These are phyloP conservation scores for Mesocentrotus franciscanus DNA, from an alignment of 53 echinoderm and acorn worm genomes.

Conservation along the genomic window DNA sequence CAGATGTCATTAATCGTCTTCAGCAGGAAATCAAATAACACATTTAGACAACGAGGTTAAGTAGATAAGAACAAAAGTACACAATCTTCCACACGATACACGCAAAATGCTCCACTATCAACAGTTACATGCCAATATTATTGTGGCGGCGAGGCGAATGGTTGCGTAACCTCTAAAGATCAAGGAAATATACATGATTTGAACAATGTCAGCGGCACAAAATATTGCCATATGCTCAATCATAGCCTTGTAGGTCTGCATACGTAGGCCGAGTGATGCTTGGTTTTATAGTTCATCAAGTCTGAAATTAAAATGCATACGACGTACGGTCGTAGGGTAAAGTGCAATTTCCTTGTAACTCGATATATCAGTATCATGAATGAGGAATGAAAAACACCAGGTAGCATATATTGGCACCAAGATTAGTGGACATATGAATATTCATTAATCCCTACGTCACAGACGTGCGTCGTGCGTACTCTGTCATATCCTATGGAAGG, in stretches of 20 bases:
- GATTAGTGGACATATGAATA: too few relatives aligned
- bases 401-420: too few relatives aligned
- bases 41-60: neutral
- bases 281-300: neutral
- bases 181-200: neutral
- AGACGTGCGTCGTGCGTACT: too few relatives aligned
- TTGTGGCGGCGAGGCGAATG: too few relatives aligned
- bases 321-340: neutral
- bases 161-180: neutral
- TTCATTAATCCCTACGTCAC: too few relatives aligned
- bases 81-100: neutral
- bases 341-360: too few relatives aligned
- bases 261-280: neutral
- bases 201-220: neutral
- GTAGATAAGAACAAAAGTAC: neutral
- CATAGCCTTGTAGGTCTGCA: too few relatives aligned
- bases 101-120: neutral
- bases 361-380: too few relatives aligned
- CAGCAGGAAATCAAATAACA: slow-evolving; percentile 25
- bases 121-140: neutral
- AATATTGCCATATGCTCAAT: neutral
- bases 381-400: too few relatives aligned
- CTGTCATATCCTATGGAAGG: too few relatives aligned
- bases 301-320: neutral
- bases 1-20: slow-evolving; percentile 22